phyloP scores from a whole-genome alignment of 2,113 vertebrate species.

The Sinocyclocheilus rhinocerous region DNA sequence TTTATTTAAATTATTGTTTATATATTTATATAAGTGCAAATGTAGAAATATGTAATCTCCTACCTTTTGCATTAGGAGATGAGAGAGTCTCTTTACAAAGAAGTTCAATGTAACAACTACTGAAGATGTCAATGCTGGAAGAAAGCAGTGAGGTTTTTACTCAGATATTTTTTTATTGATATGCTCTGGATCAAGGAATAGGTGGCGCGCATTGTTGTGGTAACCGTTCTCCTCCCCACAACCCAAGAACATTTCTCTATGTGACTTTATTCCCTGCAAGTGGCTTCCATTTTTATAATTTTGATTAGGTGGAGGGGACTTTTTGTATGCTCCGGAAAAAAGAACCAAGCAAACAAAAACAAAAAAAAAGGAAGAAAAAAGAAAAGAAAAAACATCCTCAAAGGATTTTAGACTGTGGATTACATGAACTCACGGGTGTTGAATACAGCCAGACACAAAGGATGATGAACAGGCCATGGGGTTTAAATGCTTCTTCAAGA shows the following conservation, averaged over 20 bases:
- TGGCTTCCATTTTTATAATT: conserved; percentile 80
- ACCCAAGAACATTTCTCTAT: conserved; percentile 63
- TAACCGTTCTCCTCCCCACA: conserved; percentile 67
- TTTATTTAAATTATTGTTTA: neutral
- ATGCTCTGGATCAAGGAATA: conserved; percentile 59
- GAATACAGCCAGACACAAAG: neutral
- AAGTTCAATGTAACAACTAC: conserved; percentile 67
- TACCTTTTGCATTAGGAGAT: conserved; percentile 16
- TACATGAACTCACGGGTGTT: conserved; percentile 53
- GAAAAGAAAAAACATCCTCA: conserved; percentile 26
- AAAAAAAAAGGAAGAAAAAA: conserved; percentile 58
- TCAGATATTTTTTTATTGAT: conserved; percentile 78
- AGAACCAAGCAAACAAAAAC: conserved; percentile 59
- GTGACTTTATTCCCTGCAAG: conserved; percentile 73
- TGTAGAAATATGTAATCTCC: conserved; percentile 51
- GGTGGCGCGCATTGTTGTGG: conserved; percentile 65
- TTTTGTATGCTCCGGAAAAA: conserved; percentile 43
- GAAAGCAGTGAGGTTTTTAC: conserved; percentile 73
- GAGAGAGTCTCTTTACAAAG: conserved; percentile 70
- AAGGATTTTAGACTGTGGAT: conserved; percentile 58
- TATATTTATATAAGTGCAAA: conserved; percentile 20
- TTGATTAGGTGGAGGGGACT: conserved; percentile 65
- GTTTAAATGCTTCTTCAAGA: conserved; percentile 10
- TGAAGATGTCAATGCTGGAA: conserved; percentile 75
- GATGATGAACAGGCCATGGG: conserved; percentile 6